phyloP scores from a whole-genome alignment of 2,888 invertebrate species.

The Dendrolimus pini region DNA sequence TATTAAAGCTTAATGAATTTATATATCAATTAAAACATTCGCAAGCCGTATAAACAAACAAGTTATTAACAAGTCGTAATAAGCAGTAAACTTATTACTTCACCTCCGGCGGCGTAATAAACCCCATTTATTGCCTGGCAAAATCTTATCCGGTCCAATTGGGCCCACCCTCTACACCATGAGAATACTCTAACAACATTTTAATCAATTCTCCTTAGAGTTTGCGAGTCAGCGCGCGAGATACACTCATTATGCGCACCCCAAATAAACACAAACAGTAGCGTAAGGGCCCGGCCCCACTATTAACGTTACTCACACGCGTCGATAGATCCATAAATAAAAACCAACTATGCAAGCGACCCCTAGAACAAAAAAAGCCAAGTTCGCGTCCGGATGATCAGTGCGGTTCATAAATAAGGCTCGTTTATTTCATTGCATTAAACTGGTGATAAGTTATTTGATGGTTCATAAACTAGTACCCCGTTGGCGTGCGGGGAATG shows the following conservation, averaged over 20 bases:
- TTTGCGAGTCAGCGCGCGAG: constrained; percentile 72
- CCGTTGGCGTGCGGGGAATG: constrained; percentile 41
- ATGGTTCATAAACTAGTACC: constrained; percentile 69
- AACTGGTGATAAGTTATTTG: constrained; percentile 74
- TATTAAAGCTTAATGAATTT: too few relatives aligned
- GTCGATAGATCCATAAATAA: constrained; percentile 71
- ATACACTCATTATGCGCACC: constrained; percentile 72
- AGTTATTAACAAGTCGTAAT: constrained; percentile 24
- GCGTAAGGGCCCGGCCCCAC: constrained; percentile 63
- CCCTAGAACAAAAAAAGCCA: constrained; percentile 60
- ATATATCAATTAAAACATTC: too few relatives aligned
- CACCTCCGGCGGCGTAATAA: constrained; percentile 33
- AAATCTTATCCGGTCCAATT: constrained; percentile 51
- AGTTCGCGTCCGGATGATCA: constrained; percentile 61
- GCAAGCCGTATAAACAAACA: neutral
- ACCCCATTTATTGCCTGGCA: constrained; percentile 50
- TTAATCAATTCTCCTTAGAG: constrained; percentile 75
- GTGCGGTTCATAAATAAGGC: constrained; percentile 66
- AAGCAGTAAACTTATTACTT: constrained; percentile 27
- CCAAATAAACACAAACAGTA: constrained; percentile 76
- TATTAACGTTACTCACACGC: constrained; percentile 75
- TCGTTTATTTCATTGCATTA: constrained; percentile 72
- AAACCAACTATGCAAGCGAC: constrained; percentile 52
- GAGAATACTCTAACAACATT: constrained; percentile 71
- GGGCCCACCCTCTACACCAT: constrained; percentile 63